Evolutionary conservation across 2,797 vertebrate species (phyloP).

Genomic region (Miichthys miiuy): DNA sequence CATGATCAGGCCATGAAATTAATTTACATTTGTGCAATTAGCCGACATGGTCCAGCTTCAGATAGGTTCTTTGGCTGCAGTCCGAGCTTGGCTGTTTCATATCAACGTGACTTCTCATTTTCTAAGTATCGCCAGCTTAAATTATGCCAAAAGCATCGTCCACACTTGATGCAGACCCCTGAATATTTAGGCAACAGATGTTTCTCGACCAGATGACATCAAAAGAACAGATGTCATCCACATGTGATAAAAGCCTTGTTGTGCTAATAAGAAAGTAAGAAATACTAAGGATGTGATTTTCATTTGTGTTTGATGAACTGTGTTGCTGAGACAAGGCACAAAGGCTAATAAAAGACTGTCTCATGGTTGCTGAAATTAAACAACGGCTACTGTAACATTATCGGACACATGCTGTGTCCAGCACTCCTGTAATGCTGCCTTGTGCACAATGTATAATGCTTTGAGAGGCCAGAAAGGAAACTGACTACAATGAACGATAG

Average conservation of each 20-base stretch:
- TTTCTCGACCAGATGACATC: conserved; percentile 33
- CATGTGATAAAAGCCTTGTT: conserved; percentile 29
- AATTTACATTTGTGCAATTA: conserved; percentile 60
- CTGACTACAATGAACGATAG: background rate
- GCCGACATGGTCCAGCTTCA: conserved; percentile 39
- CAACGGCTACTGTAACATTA: conserved; percentile 26
- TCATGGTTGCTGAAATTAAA: conserved; percentile 37
- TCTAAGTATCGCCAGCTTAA: conserved; percentile 40
- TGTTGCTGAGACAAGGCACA: conserved; percentile 8
- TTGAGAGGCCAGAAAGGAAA: conserved; percentile 18
- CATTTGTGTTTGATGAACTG: conserved; percentile 4
- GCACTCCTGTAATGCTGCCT: conserved; percentile 16
- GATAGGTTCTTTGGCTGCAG: conserved; percentile 50
- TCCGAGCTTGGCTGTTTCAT: conserved; percentile 46
- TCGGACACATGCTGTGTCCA: conserved; percentile 29
- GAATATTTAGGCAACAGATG: conserved; percentile 50
- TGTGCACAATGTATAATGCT: conserved; percentile 22
- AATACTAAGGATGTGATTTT: background rate
- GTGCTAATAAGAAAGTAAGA: background rate
- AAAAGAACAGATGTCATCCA: conserved; percentile 29
- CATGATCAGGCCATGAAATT: conserved; percentile 42
- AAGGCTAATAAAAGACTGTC: conserved; percentile 8
- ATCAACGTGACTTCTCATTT: conserved; percentile 55
- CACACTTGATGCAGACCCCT: conserved; percentile 34
- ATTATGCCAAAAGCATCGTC: conserved; percentile 43